Evolutionary conservation across 1,140 invertebrate genomes (phyloP).

Genomic region (Drosophila navojoa): DNA sequence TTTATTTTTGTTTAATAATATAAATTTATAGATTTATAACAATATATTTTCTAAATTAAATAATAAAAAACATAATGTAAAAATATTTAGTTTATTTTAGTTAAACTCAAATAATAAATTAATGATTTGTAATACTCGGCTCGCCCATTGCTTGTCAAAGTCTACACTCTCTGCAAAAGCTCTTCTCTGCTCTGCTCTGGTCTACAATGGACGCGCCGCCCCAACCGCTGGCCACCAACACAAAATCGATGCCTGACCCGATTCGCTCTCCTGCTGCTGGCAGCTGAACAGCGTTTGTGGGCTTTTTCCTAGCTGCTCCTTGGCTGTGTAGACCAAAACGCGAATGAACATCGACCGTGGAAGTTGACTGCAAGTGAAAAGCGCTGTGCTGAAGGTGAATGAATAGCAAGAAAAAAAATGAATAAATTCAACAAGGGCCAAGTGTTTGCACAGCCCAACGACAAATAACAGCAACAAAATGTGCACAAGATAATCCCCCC

Average conservation of each 20-base stretch:
- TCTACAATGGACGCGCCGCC: conserved; percentile 3
- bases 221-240: conserved; percentile 38
- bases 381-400: conserved; percentile 79
- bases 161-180: conserved; percentile 61
- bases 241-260: conserved; percentile 73
- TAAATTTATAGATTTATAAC: too few relatives aligned
- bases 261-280: conserved; percentile 55
- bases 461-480: conserved; percentile 17
- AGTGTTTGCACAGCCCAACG: conserved; percentile 27
- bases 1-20: background rate
- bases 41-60: too few relatives aligned
- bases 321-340: conserved; percentile 73
- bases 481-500: conserved; percentile 11
- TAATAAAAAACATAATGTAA: too few relatives aligned
- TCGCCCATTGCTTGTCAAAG: conserved; percentile 14
- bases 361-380: conserved; percentile 79
- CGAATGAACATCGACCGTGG: conserved; percentile 84
- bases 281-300: conserved; percentile 31
- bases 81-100: too few relatives aligned
- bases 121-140: background rate
- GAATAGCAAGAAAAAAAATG: conserved; percentile 25
- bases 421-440: conserved; percentile 32
- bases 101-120: background rate
- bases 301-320: conserved; percentile 72
- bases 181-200: conserved; percentile 29